Percentiles rank a stretch among this genome's conserved stretches.
These are phyloP conservation scores for Austrolebias charrua DNA, from an alignment of 2,797 vertebrate genomes.

Conservation along the genomic window DNA sequence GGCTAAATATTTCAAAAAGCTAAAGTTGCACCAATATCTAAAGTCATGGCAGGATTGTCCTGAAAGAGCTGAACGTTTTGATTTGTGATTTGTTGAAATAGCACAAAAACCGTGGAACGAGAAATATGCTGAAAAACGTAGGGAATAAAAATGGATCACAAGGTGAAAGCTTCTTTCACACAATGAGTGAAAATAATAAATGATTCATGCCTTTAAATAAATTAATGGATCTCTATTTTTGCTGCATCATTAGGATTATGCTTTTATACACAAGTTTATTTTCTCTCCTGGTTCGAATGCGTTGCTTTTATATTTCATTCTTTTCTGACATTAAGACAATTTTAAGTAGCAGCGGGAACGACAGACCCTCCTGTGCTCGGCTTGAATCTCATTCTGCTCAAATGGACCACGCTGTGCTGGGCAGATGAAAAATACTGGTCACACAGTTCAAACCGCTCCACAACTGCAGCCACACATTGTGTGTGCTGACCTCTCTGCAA, in stretches of 20 bases:
- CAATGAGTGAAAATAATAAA: conserved; percentile 7
- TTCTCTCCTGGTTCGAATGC: background rate
- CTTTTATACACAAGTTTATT: background rate
- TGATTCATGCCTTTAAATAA: conserved; percentile 18
- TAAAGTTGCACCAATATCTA: too few species aligned
- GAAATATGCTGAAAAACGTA: too few species aligned
- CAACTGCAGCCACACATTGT: conserved; percentile 38
- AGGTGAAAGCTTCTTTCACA: too few species aligned
- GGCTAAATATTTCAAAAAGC: too few species aligned
- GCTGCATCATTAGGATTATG: conserved; percentile 17
- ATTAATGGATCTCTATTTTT: conserved; percentile 21
- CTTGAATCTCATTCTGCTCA: conserved; percentile 31
- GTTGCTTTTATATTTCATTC: background rate
- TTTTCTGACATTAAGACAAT: conserved; percentile 3
- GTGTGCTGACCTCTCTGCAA: conserved; percentile 19
- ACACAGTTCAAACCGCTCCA: conserved; percentile 39
- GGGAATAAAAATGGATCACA: too few species aligned
- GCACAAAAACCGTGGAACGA: too few species aligned
- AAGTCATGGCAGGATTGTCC: too few species aligned
- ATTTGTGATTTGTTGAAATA: too few species aligned
- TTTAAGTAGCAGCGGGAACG: conserved; percentile 3
- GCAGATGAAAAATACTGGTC: conserved; percentile 34
- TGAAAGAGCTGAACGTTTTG: too few species aligned
- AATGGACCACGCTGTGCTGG: conserved; percentile 31
- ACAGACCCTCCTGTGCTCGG: conserved; percentile 21